Conservation (phyloP, 1,140 invertebrate genomes). For the Helicoverpa zea region DNA sequence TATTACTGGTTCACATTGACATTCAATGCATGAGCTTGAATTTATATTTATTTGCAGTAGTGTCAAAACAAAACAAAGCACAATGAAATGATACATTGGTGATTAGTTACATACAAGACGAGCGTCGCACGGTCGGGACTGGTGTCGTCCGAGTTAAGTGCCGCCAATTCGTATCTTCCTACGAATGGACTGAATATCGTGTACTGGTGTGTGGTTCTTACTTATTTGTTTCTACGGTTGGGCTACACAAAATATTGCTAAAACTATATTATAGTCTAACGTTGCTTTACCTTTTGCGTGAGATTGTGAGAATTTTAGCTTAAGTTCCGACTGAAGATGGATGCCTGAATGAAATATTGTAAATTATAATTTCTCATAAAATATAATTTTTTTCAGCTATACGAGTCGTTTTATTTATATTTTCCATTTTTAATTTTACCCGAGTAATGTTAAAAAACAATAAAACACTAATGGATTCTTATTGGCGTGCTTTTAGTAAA, state of each 20-base stretch:
- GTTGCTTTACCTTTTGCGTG: slow-evolving; percentile 88
- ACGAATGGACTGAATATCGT: slow-evolving; percentile 78
- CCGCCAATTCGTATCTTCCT: slow-evolving; percentile 68
- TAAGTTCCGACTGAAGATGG: slow-evolving; percentile 87
- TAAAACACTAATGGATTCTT: slow-evolving; percentile 7
- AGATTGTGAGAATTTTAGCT: slow-evolving; percentile 87
- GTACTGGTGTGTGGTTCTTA: slow-evolving; percentile 77
- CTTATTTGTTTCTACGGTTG: slow-evolving; percentile 81
- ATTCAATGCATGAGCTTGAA: slow-evolving; percentile 46
- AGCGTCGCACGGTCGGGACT: slow-evolving; percentile 11
- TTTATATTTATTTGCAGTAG: slow-evolving; percentile 45
- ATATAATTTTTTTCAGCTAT: slow-evolving; percentile 88
- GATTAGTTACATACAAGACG: slow-evolving; percentile 47
- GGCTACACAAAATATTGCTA: slow-evolving; percentile 86
- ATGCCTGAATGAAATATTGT: slow-evolving; percentile 88
- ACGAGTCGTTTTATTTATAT: slow-evolving; percentile 75
- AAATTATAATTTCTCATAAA: slow-evolving; percentile 88
- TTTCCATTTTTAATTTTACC: background rate
- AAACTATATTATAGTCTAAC: slow-evolving; percentile 88
- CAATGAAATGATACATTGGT: slow-evolving; percentile 56
- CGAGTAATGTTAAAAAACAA: background rate
- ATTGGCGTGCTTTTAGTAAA: slow-evolving; percentile 16
- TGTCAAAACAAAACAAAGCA: slow-evolving; percentile 57
- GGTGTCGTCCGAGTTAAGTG: slow-evolving; percentile 41
- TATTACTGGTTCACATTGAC: slow-evolving; percentile 37